Conservation (phyloP, 1,140 invertebrate genomes). For the Megalopta genalis region DNA sequence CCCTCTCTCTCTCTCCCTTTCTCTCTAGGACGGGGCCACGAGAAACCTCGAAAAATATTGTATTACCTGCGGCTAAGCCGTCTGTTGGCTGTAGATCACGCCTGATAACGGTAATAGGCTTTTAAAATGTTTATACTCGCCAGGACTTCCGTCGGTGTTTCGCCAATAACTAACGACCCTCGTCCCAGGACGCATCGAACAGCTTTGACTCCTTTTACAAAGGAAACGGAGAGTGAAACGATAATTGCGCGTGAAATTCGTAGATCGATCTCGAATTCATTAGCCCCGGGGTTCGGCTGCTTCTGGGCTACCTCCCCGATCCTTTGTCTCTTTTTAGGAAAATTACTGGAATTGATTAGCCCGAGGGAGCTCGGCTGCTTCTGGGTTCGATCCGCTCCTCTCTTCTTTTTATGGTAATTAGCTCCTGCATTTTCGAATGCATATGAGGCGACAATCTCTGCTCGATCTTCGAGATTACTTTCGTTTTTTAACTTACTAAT, state of each 20-base stretch:
- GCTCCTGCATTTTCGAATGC: no score
- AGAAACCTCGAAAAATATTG: conserved; percentile 62
- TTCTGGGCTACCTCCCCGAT: neutral
- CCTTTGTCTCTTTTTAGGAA: no score
- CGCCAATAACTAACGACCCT: conserved; percentile 34
- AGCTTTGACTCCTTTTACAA: neutral
- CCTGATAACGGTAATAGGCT: conserved; percentile 62
- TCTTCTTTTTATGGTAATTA: no score
- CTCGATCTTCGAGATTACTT: no score
- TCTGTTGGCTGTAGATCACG: conserved; percentile 54
- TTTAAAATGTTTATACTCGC: conserved; percentile 61
- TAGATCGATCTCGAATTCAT: neutral
- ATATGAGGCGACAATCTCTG: no score
- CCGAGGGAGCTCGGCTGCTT: no score
- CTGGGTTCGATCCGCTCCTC: no score
- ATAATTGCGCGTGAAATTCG: conserved; percentile 3
- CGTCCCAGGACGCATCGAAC: neutral
- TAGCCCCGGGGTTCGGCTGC: neutral
- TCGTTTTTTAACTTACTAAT: no score
- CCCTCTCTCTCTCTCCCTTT: neutral
- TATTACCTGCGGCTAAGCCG: conserved; percentile 46
- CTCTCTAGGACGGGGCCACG: conserved; percentile 20
- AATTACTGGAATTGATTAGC: no score
- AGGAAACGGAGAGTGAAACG: neutral
- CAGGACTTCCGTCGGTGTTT: conserved; percentile 52